Base-by-base conservation (phyloP, 2,888 invertebrate species). In the Omphaloscelis lunosa region DNA sequence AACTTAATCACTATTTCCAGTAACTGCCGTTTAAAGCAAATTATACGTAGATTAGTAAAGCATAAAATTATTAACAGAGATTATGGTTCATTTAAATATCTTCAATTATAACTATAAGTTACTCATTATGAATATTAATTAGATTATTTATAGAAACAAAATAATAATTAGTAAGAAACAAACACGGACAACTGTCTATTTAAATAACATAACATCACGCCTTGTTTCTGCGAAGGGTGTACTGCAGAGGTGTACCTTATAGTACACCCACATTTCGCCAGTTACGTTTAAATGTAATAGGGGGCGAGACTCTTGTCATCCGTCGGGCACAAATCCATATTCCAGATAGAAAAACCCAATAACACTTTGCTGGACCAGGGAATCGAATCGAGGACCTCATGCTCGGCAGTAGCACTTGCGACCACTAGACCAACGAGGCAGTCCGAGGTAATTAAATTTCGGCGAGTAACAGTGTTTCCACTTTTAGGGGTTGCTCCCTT, bases 1-100 rank as follows among this genome's bases (percentile, higher is more conserved):
- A 66, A 72, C 67, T 41, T 80, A 67, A 63, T 71, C 39, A 72
- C 58, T 29, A 41, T 72, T 81, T 81, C 76, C 39, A 65, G 62
- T 75, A 39, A 69, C 29, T 72, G 39, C 48, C n/a, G 53, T 11
- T 53, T 39, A 65, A 63, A 29, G 39, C 27, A 45, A 76, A 75
- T 80, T 67, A 53, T 59, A 70, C 29, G 51, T 20, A 53, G 20
- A 72, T 66, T 61, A 79, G 34, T 48, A n/a, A 39, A 45, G 34
- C 20, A 23, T 66, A 39, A 23, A 17, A 53, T 53, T 56, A 29
- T 39, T 45, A 45, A 66, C 59, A 61, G 9, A 53, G 41, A 56
- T 66, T 72, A 61, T 59, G n/a, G 58, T 17, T 65, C 8, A 48
- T 66, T 62, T 79, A 71, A 71, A 66, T 78, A 34, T 23, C 27